Evolutionary conservation across 2,113 vertebrate genomes (phyloP).

Genomic region (Embiotoca jacksoni): DNA sequence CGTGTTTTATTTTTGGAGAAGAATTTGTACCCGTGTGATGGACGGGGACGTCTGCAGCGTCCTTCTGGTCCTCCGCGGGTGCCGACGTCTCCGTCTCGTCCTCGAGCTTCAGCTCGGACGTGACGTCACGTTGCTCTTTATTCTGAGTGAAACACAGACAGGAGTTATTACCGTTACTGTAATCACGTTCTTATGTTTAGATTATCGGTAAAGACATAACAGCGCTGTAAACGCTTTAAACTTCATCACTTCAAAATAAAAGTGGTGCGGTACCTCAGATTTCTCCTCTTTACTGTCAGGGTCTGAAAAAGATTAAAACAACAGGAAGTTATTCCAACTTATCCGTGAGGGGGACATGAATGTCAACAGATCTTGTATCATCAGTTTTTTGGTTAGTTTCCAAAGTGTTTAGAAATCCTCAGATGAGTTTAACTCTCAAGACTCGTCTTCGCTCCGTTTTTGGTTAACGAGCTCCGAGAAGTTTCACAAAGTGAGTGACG

Average conservation of each 20-base stretch:
- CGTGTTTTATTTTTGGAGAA: not conserved
- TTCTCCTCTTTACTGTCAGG: not conserved
- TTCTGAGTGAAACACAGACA: conserved; percentile 1
- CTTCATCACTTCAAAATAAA: no score
- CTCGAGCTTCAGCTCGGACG: conserved; percentile 11
- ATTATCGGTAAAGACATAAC: no score
- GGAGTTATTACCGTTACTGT: no score
- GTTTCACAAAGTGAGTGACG: conserved; percentile 14
- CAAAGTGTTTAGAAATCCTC: no score
- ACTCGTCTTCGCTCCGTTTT: not conserved
- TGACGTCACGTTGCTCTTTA: not conserved
- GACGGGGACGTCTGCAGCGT: not conserved
- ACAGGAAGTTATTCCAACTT: no score
- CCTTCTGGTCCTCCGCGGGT: not conserved
- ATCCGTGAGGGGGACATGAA: no score
- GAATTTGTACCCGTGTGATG: conserved; percentile 9
- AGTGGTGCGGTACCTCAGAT: conserved; percentile 26
- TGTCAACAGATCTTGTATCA: no score
- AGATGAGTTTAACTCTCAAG: not conserved
- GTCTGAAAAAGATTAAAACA: conserved; percentile 17
- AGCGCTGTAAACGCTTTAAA: no score
- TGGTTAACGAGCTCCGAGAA: conserved; percentile 36
- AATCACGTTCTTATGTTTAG: no score
- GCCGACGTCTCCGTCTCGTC: not conserved
- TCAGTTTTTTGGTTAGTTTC: no score